Evolutionary conservation across 2,888 invertebrate genomes (phyloP), one percentile per base, ranked within the genome.

Genomic region (Cremastobaeus sp.): DNA sequence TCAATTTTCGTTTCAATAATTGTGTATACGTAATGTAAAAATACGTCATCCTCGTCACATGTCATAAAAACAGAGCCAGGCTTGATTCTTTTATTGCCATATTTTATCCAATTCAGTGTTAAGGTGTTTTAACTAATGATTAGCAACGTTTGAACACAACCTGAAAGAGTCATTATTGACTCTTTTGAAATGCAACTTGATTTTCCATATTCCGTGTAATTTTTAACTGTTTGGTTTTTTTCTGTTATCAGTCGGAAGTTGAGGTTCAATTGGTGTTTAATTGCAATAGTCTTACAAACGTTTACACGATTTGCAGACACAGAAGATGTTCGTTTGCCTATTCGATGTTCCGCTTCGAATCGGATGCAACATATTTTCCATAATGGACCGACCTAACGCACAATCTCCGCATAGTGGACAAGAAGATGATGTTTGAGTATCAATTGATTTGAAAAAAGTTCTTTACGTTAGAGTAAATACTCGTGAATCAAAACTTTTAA

Each of bases 381-480:
- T 5, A 79, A 18, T 12, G 77, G 74, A 8, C 78, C 79, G 6
- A 78, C 54, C 28, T 55, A 11, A 35, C 59, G 15, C 72, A 76
- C 75, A 1, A 76, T 47, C 11, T 57, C 37, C 5, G 76, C 50
- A 39, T 76, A 76, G 34, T 79, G 77, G 4, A 76, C 17, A 0
- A 77, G 54, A 20, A 62, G 55, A 47, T 79, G 77, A 32, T 78
- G 77, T 48, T 79, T 77, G 1, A 74, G 72, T 28, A 17, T 39
- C 17, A 9, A 18, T 12, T 28, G 25, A 17, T 69, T 18, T 8
- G 62, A 64, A 43, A 74, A 73, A 8, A 76, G 32, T 21, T 54
- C 25, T n/a, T 21, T 9, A 15, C 28, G 47, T 11, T 21, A 14
- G 11, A 25, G 34, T 41, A 76, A 69, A 60, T 75, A 76, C 35